phyloP scores from a whole-genome alignment of 2,888 invertebrate species.

The Stegophylla sp. region DNA sequence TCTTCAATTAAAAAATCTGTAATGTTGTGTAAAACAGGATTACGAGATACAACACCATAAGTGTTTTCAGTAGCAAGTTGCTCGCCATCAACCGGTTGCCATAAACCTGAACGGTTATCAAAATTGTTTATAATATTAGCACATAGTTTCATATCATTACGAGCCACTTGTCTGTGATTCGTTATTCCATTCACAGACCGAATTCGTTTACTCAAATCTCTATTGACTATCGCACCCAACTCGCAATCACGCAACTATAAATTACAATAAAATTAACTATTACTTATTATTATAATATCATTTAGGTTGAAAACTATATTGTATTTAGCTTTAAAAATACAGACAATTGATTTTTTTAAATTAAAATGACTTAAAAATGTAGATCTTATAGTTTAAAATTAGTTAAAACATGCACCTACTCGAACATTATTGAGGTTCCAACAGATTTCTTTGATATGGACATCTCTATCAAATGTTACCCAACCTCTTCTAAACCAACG shows the following conservation, averaged over 20 bases:
- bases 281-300: too few species aligned
- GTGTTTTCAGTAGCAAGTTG: conserved; percentile 64
- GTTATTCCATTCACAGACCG: conserved; percentile 90
- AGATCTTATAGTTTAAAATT: background rate
- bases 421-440: conserved; percentile 97
- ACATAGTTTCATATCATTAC: conserved; percentile 90
- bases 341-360: background rate
- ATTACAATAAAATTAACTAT: conserved; percentile 62
- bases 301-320: too few species aligned
- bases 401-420: conserved; percentile 66
- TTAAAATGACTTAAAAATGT: background rate
- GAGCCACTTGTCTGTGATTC: conserved; percentile 84
- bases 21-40: conserved; percentile 94
- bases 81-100: conserved; percentile 52
- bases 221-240: conserved; percentile 93
- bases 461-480: conserved; percentile 95
- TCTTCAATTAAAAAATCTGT: conserved; percentile 98
- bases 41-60: conserved; percentile 80
- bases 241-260: conserved; percentile 85
- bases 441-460: conserved; percentile 98
- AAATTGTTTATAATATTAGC: conserved; percentile 90
- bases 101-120: conserved; percentile 67
- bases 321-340: background rate
- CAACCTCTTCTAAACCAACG: conserved; percentile 96
- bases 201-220: conserved; percentile 92